Evolutionary conservation across 2,888 invertebrate species (phyloP), one percentile per base, ranked within the genome.

Genomic region (Druceiella hillmani): DNA sequence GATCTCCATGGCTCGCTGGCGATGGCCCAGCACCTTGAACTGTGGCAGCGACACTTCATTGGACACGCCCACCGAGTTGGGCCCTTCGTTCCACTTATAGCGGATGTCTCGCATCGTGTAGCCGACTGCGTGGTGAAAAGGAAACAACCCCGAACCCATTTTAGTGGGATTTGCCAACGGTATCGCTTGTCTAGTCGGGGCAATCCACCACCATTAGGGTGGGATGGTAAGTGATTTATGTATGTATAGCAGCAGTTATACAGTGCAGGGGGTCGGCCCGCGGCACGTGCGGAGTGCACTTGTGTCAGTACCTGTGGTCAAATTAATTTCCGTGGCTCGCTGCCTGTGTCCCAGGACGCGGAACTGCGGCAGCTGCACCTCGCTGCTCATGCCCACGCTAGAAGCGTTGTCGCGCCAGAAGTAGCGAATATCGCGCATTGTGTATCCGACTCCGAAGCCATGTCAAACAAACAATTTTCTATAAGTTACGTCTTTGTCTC

Each of bases 391-490:
- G 74, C 90, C 90, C 75, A 94, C 91, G 75, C 92, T 90, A 73
- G 83, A 82, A 70, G 80, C 79, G 66, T 90, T 91, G 76, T 87
- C 83, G 78, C 87, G 86, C 93, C 93, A 94, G 79, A 86, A 87
- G 82, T 93, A 93, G 74, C 88, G 86, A 79, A 92, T 91, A 83
- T 91, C 91, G 81, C 86, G 86, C 89, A 90, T 91, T 79, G 91
- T 91, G 85, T 91, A 91, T 81, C 91, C 91, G 85, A 91, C 91
- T 91, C 75, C 71, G 70, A 68, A 71, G 70, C 69, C 72, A 72
- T 71, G 71, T 62, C 70, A 69, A 69, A 70, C 67, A 70, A 65
- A 70, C 69, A 70, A 68, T 69, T 69, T 64, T 68, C 68, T 69
- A 67, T 70, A 68, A 70, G 68, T 70, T 68, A 71, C 71, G 68